Base-by-base conservation (phyloP, 1,140 invertebrate genomes). In the Scaptodrosophila lebanonensis region DNA sequence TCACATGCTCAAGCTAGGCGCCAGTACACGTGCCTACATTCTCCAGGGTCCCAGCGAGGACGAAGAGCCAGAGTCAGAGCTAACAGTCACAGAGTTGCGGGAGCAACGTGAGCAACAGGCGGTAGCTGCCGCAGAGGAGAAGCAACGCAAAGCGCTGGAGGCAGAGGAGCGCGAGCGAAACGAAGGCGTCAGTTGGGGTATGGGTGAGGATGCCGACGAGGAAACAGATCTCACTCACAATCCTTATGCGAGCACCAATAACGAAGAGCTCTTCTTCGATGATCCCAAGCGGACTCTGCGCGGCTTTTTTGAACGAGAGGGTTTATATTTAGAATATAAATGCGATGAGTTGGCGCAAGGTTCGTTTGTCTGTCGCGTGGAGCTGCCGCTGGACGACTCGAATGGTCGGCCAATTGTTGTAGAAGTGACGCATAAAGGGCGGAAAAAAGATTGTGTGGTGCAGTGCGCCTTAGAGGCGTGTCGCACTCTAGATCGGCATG, bases 401-500 rank as follows among this genome's bases (percentile, higher is more conserved):
- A 89, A 89, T 66, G 95, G 95, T 2, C 88, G 91, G 36, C 90
- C 92, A 0, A 88, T 97, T 0, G 88, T 92, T 43, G 96, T 95
- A 0, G 95, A 98, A 88, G 93, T 94, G 4, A 88, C 94, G 8
- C 94, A 97, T 25, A 93, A 93, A 58, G 96, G 95, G 0, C 97
- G 97, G 84, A 99, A 98, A 86, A 98, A 97, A 86, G 97, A 99
- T 86, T 94, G 95, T 3, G 95, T 98, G 0, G 86, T 95, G 5
- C 95, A 97, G 48, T 98, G 96, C 88, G 97, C 97, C 1, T 85
- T 99, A 16, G 97, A 99, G 89, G 97, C 97, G 0, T 99, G 97
- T 87, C 89, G 95, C 66, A 92, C 97, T 11, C 89, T 99, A 1
- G 97, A 99, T 85, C 90, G 93, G 45, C 89, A 93, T 57, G 95